These are phyloP conservation scores for Paramormyrops kingsleyae DNA, from an alignment of 2,113 vertebrate genomes.

Conservation along the genomic window DNA sequence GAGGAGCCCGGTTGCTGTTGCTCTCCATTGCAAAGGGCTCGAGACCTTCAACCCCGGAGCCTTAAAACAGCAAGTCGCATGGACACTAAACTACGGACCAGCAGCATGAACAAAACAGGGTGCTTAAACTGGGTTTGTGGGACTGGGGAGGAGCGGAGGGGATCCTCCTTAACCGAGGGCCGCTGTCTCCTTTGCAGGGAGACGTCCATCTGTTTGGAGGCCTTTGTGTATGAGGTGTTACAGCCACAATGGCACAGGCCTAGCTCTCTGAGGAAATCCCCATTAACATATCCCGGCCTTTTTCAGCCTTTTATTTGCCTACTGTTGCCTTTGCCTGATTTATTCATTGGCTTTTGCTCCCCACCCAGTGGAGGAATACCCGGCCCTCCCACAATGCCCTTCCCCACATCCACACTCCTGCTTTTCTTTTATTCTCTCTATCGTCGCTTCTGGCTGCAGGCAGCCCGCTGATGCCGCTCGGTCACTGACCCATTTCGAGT, in stretches of 20 bases:
- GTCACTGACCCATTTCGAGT: neutral
- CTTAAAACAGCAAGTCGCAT: neutral
- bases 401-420: neutral
- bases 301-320: constrained; percentile 62
- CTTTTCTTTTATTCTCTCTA: constrained; percentile 12
- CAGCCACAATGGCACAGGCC: constrained; percentile 59
- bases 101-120: constrained; percentile 24
- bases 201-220: constrained; percentile 93
- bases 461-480: constrained; percentile 45
- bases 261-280: constrained; percentile 67
- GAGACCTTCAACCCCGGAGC: neutral
- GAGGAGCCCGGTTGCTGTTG: neutral
- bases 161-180: constrained; percentile 23
- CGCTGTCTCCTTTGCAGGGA: constrained; percentile 54
- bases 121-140: constrained; percentile 51
- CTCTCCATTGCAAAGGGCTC: neutral
- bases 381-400: constrained; percentile 31
- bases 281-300: constrained; percentile 74
- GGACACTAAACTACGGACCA: neutral
- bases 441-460: neutral
- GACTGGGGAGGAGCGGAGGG: neutral
- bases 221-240: constrained; percentile 83
- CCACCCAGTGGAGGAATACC: constrained; percentile 25
- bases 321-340: constrained; percentile 86
- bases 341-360: constrained; percentile 96